Base-by-base conservation (phyloP, 37 sponge, comb jelly and placozoan species). In the Spongilla lacustris region DNA sequence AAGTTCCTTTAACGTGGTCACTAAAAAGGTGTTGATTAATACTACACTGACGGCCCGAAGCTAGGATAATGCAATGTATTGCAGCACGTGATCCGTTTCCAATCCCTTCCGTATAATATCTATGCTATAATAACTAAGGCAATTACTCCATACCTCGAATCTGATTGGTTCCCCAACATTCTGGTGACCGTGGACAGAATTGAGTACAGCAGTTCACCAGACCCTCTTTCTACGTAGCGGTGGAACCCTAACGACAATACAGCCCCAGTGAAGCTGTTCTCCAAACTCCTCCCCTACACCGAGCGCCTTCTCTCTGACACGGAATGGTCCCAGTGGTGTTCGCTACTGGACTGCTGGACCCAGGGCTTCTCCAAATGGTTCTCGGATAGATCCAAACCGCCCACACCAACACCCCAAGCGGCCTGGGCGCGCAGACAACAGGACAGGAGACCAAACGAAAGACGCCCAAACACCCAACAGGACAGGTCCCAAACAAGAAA, bases 201-300 rank as follows among this genome's bases (percentile, higher is more conserved):
- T n/a, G n/a, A n/a, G n/a, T n/a, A n/a, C n/a, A n/a, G n/a, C n/a
- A n/a, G n/a, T n/a, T n/a, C n/a, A n/a, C n/a, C n/a, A n/a, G n/a
- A n/a, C n/a, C n/a, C n/a, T n/a, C n/a, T n/a, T n/a, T n/a, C n/a
- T n/a, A n/a, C n/a, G n/a, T n/a, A n/a, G n/a, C n/a, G n/a, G n/a
- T n/a, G n/a, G 58, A 58, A 58, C 58, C 58, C 58, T 58, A 58
- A 58, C 58, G 58, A 58, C 58, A 58, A 58, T 58, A 58, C 58
- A 58, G 58, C 58, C 58, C 58, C 58, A 58, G 58, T 58, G 58
- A 58, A 58, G 58, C 58, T 58, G 58, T 58, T 58, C 58, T 58
- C 58, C 58, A 58, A 58, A 58, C 58, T 58, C 58, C 58, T 58
- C 58, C 58, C 58, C 58, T 58, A 58, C 58, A 58, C 58, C 58